These are phyloP conservation scores for Neomonachus schauinslandi DNA, from an alignment of 2,113 vertebrate genomes.

Conservation along the genomic window DNA sequence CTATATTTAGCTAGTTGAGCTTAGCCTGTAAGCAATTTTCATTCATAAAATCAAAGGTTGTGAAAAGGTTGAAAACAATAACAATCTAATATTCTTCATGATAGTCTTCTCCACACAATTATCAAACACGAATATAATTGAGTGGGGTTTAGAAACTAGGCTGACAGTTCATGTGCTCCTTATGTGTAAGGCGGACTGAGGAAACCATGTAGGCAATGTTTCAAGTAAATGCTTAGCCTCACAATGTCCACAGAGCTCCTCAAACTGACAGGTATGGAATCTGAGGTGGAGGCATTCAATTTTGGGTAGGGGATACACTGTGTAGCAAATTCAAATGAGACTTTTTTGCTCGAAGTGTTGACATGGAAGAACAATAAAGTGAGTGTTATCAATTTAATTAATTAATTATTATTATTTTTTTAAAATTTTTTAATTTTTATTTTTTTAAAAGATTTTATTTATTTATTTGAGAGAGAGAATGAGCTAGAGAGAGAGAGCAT, in stretches of 20 bases:
- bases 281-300: rapidly evolving
- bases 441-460: too few species aligned
- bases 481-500: too few species aligned
- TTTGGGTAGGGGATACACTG: rapidly evolving
- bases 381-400: neutral
- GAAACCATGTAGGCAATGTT: neutral
- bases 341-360: neutral
- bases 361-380: neutral
- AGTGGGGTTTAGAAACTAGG: neutral
- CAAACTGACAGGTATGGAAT: neutral
- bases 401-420: too few species aligned
- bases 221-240: neutral
- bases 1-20: neutral
- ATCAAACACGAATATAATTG: neutral
- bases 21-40: neutral
- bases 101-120: neutral
- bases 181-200: rapidly evolving
- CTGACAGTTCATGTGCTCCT: rapidly evolving
- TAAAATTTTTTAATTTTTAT: too few species aligned
- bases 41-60: neutral
- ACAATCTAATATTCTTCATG: neutral
- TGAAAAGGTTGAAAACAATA: neutral
- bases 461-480: too few species aligned
- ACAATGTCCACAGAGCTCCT: neutral
- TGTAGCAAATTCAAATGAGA: neutral